Percentiles rank a stretch among this genome's conserved stretches.
These are phyloP conservation scores for Stegodyphus mimosarum DNA, from an alignment of 1,140 invertebrate species.

Conservation along the genomic window DNA sequence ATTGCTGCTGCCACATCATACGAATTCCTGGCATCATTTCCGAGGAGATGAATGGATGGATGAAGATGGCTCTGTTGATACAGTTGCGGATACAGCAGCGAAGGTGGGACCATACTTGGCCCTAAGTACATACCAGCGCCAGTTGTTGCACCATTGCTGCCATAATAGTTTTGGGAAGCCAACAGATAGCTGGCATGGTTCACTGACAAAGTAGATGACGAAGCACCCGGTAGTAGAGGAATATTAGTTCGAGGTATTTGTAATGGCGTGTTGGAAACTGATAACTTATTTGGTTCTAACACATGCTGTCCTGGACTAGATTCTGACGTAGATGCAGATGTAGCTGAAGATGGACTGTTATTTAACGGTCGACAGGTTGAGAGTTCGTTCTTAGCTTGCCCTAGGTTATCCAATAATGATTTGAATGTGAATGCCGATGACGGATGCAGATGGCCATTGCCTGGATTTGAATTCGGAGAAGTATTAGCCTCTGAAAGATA, in stretches of 20 bases:
- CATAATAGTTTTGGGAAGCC: conserved; percentile 58
- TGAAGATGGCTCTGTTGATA: conserved; percentile 85
- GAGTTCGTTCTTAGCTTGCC: conserved; percentile 18
- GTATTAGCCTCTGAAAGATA: conserved; percentile 31
- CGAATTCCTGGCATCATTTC: conserved; percentile 22
- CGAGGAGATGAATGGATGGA: conserved; percentile 70
- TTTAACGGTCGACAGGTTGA: neutral
- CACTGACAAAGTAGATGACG: conserved; percentile 22
- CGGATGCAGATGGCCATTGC: conserved; percentile 23
- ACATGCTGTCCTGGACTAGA: neutral
- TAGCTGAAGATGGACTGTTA: conserved; percentile 20
- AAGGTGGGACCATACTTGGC: conserved; percentile 69
- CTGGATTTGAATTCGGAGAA: conserved; percentile 25
- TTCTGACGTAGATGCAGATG: conserved; percentile 14
- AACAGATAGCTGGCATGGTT: conserved; percentile 59
- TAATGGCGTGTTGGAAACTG: conserved; percentile 8
- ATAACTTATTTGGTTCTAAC: neutral
- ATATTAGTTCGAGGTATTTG: conserved; percentile 35
- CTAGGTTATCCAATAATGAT: conserved; percentile 39
- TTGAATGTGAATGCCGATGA: conserved; percentile 51
- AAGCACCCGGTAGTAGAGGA: conserved; percentile 2
- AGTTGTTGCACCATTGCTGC: conserved; percentile 5
- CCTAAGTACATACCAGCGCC: conserved; percentile 67
- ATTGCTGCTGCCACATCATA: conserved; percentile 10
- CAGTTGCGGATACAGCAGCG: conserved; percentile 81